Base-by-base conservation (phyloP, 2,888 invertebrate species). In the Oxytorus armatus region DNA sequence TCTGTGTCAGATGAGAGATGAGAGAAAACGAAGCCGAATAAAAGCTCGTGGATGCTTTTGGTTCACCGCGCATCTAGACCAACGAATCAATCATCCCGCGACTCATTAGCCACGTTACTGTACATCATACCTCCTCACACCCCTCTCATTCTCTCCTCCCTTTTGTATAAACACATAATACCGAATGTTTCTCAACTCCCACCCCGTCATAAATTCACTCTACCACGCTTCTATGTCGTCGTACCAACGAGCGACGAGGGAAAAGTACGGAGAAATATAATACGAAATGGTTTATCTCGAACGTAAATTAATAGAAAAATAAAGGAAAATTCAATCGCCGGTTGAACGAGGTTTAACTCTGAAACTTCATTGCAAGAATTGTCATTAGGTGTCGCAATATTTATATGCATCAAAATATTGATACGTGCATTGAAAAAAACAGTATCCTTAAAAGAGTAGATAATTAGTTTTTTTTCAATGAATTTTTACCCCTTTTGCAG, bases 21-120 rank as follows among this genome's bases (percentile, higher is more conserved):
- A 44, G 11, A 42, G 69, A 78, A 70, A 70, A 77, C 51, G 33
- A 59, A 53, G 79, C 78, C 65, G 82, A 87, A 87, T 86, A 85
- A 89, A 89, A 86, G 89, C 87, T 83, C 81, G 74, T 82, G 51
- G 65, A 75, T 77, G 59, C 49, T 72, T 49, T 82, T 65, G 85
- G 85, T 81, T 82, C 84, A 79, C 84, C 81, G 61, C 82, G 83
- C 84, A 85, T 84, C 86, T 86, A 85, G 86, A 76, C 18, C 76
- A 72, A 59, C 85, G 88, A 90, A 90, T 90, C 90, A 90, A 90
- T 90, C 90, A 90, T 91, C 87, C 89, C 86, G 88, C 89, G 88
- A 90, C 89, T 91, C 91, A 91, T 91, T 91, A 92, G 90, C 90
- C 88, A 87, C 87, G 83, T 84, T 83, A 74, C 65, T 81, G 16